Percentiles rank a stretch among this genome's conserved stretches.
phyloP scores from a whole-genome alignment of 2,113 vertebrate species.

The Ariopsis seemanni region DNA sequence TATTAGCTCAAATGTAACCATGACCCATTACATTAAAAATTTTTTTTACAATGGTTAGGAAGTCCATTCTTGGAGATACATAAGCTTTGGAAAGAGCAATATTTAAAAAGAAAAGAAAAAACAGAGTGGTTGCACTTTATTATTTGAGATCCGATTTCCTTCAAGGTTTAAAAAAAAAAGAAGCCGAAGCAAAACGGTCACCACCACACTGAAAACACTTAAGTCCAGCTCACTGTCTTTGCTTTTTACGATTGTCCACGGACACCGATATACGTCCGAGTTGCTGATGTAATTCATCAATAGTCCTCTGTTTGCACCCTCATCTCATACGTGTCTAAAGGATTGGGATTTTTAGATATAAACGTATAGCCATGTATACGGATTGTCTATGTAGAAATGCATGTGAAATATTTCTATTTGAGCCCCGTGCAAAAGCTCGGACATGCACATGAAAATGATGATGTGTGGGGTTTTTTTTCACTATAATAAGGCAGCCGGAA shows the following conservation, averaged over 20 bases:
- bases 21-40: constrained; percentile 26
- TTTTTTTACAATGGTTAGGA: constrained; percentile 54
- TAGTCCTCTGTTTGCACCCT: not conserved
- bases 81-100: constrained; percentile 47
- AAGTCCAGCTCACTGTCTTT: constrained; percentile 7
- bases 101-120: constrained; percentile 10
- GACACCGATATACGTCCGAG: not conserved
- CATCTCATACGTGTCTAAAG: not conserved
- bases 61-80: constrained; percentile 8
- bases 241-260: constrained; percentile 21
- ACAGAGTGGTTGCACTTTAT: constrained; percentile 1
- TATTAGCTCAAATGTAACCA: constrained; percentile 19
- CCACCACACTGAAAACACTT: not conserved
- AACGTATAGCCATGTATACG: not conserved
- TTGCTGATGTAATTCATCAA: not conserved
- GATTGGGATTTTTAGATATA: not conserved
- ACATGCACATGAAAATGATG: no score
- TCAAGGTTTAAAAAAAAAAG: constrained; percentile 43
- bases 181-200: not conserved
- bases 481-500: not conserved
- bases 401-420: not conserved
- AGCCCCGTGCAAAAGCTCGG: not conserved
- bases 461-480: not conserved
- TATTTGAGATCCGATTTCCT: constrained; percentile 44
- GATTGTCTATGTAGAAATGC: not conserved